phyloP scores from a whole-genome alignment of 1,140 invertebrate genomes.

The Tetranychus urticae region DNA sequence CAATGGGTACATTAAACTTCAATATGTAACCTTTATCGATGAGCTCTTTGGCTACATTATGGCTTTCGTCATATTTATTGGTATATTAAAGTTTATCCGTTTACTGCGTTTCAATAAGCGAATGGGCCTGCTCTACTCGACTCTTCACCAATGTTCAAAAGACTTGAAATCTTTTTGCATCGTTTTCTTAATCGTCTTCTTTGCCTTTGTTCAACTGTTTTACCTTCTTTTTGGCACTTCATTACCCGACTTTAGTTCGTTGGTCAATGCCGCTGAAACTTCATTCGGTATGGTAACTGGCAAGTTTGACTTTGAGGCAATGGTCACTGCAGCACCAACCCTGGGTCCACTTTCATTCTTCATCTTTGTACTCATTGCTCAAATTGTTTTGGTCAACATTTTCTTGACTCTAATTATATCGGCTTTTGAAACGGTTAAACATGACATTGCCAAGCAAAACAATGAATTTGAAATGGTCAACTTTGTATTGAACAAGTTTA shows the following conservation, averaged over 20 bases:
- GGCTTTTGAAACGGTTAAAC: conserved; percentile 23
- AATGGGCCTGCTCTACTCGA: conserved; percentile 19
- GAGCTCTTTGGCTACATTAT: conserved; percentile 24
- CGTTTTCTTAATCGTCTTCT: conserved; percentile 20
- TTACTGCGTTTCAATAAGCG: conserved; percentile 25
- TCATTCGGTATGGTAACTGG: conserved; percentile 30
- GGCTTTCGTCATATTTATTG: conserved; percentile 24
- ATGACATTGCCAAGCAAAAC: conserved; percentile 17
- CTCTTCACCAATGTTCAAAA: conserved; percentile 19
- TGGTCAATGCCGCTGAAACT: conserved; percentile 25
- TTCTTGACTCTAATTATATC: conserved; percentile 31
- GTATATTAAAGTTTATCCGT: conserved; percentile 28
- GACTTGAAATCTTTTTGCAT: conserved; percentile 21
- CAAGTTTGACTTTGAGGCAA: conserved; percentile 27
- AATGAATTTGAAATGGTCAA: conserved; percentile 27
- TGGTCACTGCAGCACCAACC: conserved; percentile 21
- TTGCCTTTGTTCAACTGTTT: conserved; percentile 25
- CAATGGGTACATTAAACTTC: conserved; percentile 27
- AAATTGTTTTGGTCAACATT: conserved; percentile 30
- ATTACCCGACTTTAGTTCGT: conserved; percentile 24
- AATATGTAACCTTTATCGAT: conserved; percentile 25
- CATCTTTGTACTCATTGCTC: conserved; percentile 26
- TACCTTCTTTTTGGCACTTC: conserved; percentile 24
- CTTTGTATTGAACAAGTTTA: conserved; percentile 22
- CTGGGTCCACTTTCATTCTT: conserved; percentile 28